Percentiles rank a stretch among this genome's conserved stretches.
phyloP scores from a whole-genome alignment of 2,888 invertebrate species.

The Euzetes globulus region DNA sequence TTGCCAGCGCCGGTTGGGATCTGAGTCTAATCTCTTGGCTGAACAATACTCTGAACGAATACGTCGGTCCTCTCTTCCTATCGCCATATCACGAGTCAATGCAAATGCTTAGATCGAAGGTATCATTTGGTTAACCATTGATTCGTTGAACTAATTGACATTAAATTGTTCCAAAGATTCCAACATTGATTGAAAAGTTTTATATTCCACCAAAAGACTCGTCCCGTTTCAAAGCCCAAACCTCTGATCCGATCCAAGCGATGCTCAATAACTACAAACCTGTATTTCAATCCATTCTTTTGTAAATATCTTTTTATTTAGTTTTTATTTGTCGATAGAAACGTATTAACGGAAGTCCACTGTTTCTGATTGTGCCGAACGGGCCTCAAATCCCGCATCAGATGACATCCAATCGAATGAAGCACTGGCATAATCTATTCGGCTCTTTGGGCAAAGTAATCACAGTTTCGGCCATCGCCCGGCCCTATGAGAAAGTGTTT shows the following conservation, averaged over 20 bases:
- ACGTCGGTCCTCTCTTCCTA: constrained; percentile 59
- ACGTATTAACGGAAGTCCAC: constrained; percentile 62
- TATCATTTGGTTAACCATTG: constrained; percentile 48
- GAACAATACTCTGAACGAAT: constrained; percentile 62
- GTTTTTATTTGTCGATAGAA: constrained; percentile 47
- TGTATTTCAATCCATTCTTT: constrained; percentile 48
- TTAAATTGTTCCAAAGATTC: constrained; percentile 48
- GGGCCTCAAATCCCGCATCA: constrained; percentile 43
- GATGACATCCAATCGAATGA: constrained; percentile 52
- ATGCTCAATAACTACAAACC: constrained; percentile 57
- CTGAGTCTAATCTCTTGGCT: constrained; percentile 66
- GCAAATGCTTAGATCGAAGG: constrained; percentile 31
- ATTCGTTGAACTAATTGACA: neutral
- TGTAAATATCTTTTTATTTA: constrained; percentile 32
- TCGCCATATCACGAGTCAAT: constrained; percentile 49
- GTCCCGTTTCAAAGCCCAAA: constrained; percentile 4
- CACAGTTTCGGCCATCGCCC: constrained; percentile 53
- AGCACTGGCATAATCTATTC: constrained; percentile 63
- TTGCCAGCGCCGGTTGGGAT: constrained; percentile 58
- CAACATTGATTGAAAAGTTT: constrained; percentile 60
- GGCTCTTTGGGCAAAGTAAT: constrained; percentile 62
- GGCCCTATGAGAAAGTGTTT: constrained; percentile 36
- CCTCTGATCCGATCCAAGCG: constrained; percentile 58
- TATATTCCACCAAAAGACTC: constrained; percentile 18
- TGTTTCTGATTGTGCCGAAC: constrained; percentile 54